Base-by-base conservation (phyloP, 2,888 invertebrate genomes). In the Lepeophtheirus nordmannii region DNA sequence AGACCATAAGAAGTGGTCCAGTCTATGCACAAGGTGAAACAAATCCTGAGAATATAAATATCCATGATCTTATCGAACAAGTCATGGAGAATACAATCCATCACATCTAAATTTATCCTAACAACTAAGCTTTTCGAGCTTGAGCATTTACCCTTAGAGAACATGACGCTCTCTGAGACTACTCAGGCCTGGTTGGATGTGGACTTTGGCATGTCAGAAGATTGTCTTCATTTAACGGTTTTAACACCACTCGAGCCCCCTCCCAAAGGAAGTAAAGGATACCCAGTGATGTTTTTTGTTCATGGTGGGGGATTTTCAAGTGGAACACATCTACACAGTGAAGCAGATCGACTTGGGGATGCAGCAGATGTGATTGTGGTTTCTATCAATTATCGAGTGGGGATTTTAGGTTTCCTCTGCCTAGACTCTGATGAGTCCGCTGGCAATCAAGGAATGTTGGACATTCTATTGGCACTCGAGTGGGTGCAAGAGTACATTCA, bases 371-470 rank as follows among this genome's bases (percentile, higher is more conserved):
- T 72, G n/a, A 68, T 71, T 10, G 69, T 72, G 1, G 69, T 69
- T 22, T 69, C 70, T 20, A 68, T 71, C 58, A 70, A 71, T 58
- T 71, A 71, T 66, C 68, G 71, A 10, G 67, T 71, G 8, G 68
- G 68, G 14, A 57, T 68, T 22, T 58, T 69, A 11, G 70, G 70
- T n/a, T 72, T 72, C 58, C 71, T 71, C 67, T 70, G 70, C 3
- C 53, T 72, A 56, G 62, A 69, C n/a, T 70, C 67, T n/a, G 70
- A 70, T 11, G 67, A 69, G 10, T 70, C 70, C 10, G 72, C 72
- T 8, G 72, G 73, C 41, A 73, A 73, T 67, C 70, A 70, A 71
- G 72, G 69, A 67, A 57, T 77, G 73, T 72, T 76, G 72, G 77
- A 76, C 73, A 70, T 70, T 69, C 62, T 72, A 68, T 67, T 72